Conservation (phyloP, 2,113 vertebrate species). For the Coptodon bakossiorum region DNA sequence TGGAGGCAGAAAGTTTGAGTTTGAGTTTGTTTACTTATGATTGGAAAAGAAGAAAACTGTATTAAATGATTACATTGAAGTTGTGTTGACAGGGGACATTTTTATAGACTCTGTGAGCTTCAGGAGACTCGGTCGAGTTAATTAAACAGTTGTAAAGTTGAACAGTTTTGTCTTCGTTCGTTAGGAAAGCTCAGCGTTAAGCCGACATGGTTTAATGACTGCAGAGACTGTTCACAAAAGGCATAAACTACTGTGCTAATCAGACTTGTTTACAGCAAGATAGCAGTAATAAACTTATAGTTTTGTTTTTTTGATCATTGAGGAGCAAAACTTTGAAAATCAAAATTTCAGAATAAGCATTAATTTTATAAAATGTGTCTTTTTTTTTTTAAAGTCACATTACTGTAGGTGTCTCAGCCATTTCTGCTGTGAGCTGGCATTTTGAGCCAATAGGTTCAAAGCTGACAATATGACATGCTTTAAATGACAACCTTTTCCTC, state of each 20-base stretch:
- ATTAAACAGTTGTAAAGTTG: neutral
- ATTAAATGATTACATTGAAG: neutral
- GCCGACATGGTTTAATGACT: neutral
- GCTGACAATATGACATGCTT: neutral
- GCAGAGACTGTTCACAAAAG: neutral
- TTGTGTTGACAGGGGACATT: neutral
- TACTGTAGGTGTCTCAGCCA: neutral
- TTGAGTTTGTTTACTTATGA: neutral
- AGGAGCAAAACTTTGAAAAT: neutral
- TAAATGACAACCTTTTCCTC: neutral
- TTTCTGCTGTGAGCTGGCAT: neutral
- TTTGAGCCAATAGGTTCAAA: neutral
- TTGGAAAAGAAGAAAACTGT: neutral
- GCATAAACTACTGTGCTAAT: neutral
- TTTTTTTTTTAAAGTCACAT: rapidly evolving
- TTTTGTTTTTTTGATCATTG: neutral
- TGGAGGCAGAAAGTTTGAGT: neutral
- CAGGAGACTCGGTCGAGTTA: neutral
- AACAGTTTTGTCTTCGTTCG: neutral
- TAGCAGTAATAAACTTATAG: rapidly evolving
- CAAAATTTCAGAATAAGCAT: rapidly evolving
- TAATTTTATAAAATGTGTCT: neutral
- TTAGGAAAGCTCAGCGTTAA: neutral
- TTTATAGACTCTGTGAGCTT: neutral
- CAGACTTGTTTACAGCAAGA: neutral